Percentiles rank a stretch among this genome's conserved stretches.
Evolutionary conservation across 2,797 vertebrate species (phyloP).

Genomic region (Pseudotriccus pelzelni): DNA sequence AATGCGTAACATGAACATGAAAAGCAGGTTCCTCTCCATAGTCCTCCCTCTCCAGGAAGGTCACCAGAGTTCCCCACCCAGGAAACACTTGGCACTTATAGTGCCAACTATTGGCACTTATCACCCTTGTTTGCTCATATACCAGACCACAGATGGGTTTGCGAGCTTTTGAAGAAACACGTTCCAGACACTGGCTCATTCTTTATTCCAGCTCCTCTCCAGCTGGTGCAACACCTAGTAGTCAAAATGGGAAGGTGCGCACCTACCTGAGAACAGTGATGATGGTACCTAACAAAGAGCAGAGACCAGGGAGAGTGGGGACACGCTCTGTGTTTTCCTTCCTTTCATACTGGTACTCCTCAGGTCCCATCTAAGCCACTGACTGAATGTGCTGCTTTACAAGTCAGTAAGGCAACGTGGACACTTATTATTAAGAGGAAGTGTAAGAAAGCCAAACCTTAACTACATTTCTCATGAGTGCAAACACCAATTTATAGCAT

Average conservation of each 20-base stretch:
- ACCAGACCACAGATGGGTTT: neutral
- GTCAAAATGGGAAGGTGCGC: neutral
- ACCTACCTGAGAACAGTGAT: neutral
- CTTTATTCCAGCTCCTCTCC: neutral
- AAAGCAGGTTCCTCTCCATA: neutral
- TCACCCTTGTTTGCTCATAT: neutral
- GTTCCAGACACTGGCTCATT: neutral
- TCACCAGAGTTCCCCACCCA: neutral
- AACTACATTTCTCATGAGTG: neutral
- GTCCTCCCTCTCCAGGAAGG: neutral
- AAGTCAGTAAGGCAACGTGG: neutral
- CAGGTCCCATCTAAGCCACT: neutral
- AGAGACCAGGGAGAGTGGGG: neutral
- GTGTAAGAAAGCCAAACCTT: neutral
- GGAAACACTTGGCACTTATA: no score
- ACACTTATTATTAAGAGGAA: neutral
- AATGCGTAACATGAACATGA: neutral
- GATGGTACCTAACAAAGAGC: neutral
- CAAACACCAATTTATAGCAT: neutral
- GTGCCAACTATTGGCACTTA: neutral
- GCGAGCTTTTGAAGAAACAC: neutral
- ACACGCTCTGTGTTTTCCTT: accelerated
- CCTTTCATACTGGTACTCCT: neutral
- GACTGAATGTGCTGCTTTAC: neutral
- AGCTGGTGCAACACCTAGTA: neutral